These are phyloP conservation scores for Pangasius larnaudii DNA, from an alignment of 2,797 vertebrate species.

Conservation along the genomic window DNA sequence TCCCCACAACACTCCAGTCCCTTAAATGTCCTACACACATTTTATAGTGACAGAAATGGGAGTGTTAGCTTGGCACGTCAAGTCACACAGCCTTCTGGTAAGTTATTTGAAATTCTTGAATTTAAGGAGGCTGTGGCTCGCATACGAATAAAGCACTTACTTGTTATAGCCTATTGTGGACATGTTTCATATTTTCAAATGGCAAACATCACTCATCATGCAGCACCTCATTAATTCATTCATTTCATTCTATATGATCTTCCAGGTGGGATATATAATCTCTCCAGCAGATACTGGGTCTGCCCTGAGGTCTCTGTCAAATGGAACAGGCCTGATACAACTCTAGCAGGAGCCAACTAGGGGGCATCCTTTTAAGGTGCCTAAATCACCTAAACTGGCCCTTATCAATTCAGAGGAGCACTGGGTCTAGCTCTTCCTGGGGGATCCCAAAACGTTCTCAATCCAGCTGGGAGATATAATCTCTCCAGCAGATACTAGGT, in stretches of 20 bases:
- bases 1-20: background rate
- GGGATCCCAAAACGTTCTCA: background rate
- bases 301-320: background rate
- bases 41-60: background rate
- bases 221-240: background rate
- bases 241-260: background rate
- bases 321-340: background rate
- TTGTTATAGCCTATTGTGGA: background rate
- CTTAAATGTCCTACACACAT: conserved; percentile 9
- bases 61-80: conserved; percentile 2
- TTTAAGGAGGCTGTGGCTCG: background rate
- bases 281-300: background rate
- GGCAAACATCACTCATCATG: background rate
- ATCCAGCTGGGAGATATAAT: background rate
- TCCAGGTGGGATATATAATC: background rate
- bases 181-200: background rate
- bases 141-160: background rate
- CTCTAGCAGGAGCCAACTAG: background rate
- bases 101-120: background rate
- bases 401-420: background rate
- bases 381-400: background rate
- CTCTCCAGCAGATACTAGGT: background rate
- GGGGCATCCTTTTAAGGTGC: background rate
- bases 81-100: conserved; percentile 1
- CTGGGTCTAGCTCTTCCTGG: too few relatives aligned